Conservation (phyloP, 2,797 vertebrate genomes). For the Cetoscarus ocellatus region DNA sequence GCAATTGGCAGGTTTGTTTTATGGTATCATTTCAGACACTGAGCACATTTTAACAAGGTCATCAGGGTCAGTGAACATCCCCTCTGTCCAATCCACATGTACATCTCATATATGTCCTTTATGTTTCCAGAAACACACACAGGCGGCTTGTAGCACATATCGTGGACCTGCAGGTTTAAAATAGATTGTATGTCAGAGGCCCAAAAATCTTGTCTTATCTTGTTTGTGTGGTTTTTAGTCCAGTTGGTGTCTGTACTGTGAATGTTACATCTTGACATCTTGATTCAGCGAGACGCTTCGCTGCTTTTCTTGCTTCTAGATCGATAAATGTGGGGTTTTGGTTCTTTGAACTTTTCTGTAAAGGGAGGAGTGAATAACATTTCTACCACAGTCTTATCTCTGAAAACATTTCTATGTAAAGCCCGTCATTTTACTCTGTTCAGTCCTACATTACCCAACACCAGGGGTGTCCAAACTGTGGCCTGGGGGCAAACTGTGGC, state of each 20-base stretch:
- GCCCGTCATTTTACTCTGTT: slow-evolving; percentile 46
- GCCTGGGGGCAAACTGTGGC: too few relatives aligned
- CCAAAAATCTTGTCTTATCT: slow-evolving; percentile 37
- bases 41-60: slow-evolving; percentile 44
- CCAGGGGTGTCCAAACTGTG: not conserved
- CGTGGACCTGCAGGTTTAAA: slow-evolving; percentile 58
- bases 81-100: slow-evolving; percentile 9
- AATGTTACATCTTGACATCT: slow-evolving; percentile 77
- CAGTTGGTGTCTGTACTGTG: slow-evolving; percentile 65
- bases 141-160: slow-evolving; percentile 67
- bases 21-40: slow-evolving; percentile 37
- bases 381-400: slow-evolving; percentile 52
- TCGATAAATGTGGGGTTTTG: slow-evolving; percentile 61
- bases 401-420: slow-evolving; percentile 59
- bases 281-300: slow-evolving; percentile 65
- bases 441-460: slow-evolving; percentile 43
- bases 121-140: slow-evolving; percentile 34
- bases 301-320: slow-evolving; percentile 66
- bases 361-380: slow-evolving; percentile 50
- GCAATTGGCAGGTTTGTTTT: slow-evolving; percentile 64
- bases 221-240: slow-evolving; percentile 51
- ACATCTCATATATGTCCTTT: slow-evolving; percentile 21
- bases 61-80: slow-evolving; percentile 54
- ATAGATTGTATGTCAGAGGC: slow-evolving; percentile 64
- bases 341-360: slow-evolving; percentile 45